Base-by-base conservation (phyloP, 2,113 vertebrate genomes). In the Hippocampus mohnikei region DNA sequence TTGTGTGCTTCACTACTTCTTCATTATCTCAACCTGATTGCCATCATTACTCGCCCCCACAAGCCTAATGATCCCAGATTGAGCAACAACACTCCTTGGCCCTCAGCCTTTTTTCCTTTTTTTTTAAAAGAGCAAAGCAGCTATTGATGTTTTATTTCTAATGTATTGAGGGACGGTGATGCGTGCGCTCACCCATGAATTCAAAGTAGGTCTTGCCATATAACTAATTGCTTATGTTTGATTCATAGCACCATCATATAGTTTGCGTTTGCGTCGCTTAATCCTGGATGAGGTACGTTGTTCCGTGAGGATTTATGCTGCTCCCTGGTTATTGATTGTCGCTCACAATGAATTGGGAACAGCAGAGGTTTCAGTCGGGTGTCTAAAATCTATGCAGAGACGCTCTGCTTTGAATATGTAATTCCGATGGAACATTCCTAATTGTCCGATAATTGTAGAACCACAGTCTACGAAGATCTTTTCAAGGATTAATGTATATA, bases 121-220 rank as follows among this genome's bases (percentile, higher is more conserved):
- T 88, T 80, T 88, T 83, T 78, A 81, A 80, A 85, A 84, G 85
- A 77, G 71, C 76, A 71, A 62, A 71, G 52, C 62, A 72, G 85
- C 84, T 89, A 92, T 91, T 91, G 88, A 91, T 91, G 88, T 86
- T 78, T 76, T 83, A 75, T 80, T 90, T 91, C 83, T 76, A 88
- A 90, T 90, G 80, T 78, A 79, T 82, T 79, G 84, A 71, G 78
- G 74, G 73, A 73, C 62, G 66, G 76, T 80, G 75, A 84, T 86
- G 60, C 78, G 69, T 75, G 78, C 52, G 42, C 71, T 84, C 75
- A 83, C 75, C 81, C 79, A 70, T 84, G 88, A 90, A 91, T 93
- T 90, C 91, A 88, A 91, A 93, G 89, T 84, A 88, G 88, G 81
- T 75, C 40, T 84, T 42, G 1, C 64, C 69, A 73, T 67, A 69